Base-by-base conservation (phyloP, 2,113 vertebrate genomes). In the Opisthocomus hoazin region DNA sequence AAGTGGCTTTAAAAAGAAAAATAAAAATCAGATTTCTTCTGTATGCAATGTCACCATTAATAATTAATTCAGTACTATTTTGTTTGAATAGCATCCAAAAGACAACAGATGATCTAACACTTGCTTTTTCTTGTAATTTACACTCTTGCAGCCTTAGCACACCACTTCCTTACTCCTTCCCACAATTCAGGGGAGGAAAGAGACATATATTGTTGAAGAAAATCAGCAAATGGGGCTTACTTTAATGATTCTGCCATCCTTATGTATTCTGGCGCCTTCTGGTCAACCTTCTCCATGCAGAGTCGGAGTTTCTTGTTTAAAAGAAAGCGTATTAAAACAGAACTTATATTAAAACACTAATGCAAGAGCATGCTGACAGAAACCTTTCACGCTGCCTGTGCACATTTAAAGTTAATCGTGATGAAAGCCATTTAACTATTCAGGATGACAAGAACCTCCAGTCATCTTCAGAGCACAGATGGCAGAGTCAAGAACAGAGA, bases 211-310 rank as follows among this genome's bases (percentile, higher is more conserved):
- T 83, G 36, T 73, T 64, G 39, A 92, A 57, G 6, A 43, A 63
- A 77, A 81, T 19, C 20, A 88, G 36, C 17, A 30, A 60, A 21
- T 23, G 57, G n/a, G 11, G 39, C 99, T 98, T 98, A 99, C 99
- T 99, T 99, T 6, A 99, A 98, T 8, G 99, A 99, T 78, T 99
- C 98, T 9, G 99, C 99, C 99, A 99, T 99, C 97, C 88, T 98
- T 87, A 99, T 98, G 84, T 99, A 99, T 68, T 99, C 99, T 14
- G 99, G 99, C 21, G 99, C 99, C 90, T 98, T 99, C 97, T 99
- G 98, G 75, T 99, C 99, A 94, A 99, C 99, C 70, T 99, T 99
- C 77, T 98, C 99, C 99, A 99, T 99, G 97, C 98, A 99, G 86
- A 98, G 96, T 61, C 98, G 98, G 64, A 99, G 98, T 98, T 99